phyloP scores from a whole-genome alignment of 2,113 vertebrate species.

The Archilochus colubris region DNA sequence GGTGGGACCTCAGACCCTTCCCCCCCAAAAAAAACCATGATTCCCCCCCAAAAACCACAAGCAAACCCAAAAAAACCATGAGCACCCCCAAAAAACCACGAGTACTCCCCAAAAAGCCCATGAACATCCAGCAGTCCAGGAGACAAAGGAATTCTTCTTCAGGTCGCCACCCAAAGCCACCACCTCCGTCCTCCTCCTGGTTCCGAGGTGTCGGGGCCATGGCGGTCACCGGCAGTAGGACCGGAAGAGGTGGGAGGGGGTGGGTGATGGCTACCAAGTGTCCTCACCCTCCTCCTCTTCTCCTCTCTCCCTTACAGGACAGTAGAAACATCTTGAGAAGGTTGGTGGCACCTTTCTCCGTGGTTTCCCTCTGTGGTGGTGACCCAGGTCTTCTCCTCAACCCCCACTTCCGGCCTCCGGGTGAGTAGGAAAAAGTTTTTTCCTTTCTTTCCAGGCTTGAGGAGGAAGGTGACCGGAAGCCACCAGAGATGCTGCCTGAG shows the following conservation, averaged over 20 bases:
- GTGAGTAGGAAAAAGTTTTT: background rate
- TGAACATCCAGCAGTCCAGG: no score
- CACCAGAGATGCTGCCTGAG: accelerated
- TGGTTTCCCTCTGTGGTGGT: accelerated
- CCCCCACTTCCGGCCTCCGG: background rate
- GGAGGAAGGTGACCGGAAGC: background rate
- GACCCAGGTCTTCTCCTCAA: background rate
- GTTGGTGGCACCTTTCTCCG: background rate
- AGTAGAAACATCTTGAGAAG: slow-evolving; percentile 8
- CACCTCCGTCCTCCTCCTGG: background rate
- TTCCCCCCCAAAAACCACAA: no score
- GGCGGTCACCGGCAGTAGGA: accelerated
- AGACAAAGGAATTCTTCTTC: accelerated
- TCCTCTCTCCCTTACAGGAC: background rate
- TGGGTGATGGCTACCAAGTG: no score
- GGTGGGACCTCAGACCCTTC: no score
- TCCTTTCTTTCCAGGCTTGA: background rate
- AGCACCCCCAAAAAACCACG: no score
- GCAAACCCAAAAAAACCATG: no score
- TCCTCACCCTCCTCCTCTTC: background rate
- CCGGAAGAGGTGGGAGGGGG: background rate
- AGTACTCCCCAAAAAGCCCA: no score
- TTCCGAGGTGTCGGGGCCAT: no score
- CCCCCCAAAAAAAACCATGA: no score
- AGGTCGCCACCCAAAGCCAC: no score